phyloP scores from a whole-genome alignment of 2,888 invertebrate genomes.

The Eristalinus sepulchralis region DNA sequence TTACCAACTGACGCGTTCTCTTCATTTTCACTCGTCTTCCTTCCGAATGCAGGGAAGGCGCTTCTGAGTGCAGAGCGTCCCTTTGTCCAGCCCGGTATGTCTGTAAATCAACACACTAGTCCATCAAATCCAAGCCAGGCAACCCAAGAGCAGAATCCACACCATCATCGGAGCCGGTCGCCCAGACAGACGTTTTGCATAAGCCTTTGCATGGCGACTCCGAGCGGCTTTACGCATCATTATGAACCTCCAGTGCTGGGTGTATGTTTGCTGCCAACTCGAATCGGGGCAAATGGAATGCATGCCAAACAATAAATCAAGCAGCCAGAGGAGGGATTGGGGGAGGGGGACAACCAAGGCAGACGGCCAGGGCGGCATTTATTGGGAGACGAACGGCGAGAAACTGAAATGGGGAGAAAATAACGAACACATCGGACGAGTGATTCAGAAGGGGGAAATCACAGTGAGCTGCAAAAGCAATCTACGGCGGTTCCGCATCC shows the following conservation, averaged over 20 bases:
- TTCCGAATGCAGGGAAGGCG: background rate
- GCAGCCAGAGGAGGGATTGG: slow-evolving; percentile 16
- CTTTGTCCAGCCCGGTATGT: background rate
- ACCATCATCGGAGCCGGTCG: background rate
- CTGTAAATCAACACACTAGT: background rate
- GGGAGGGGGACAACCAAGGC: slow-evolving; percentile 31
- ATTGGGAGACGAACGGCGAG: background rate
- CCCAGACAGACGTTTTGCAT: background rate
- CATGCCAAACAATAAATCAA: slow-evolving; percentile 58
- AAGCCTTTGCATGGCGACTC: slow-evolving; percentile 6
- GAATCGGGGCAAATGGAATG: slow-evolving; percentile 52
- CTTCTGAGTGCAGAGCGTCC: background rate
- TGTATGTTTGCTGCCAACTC: slow-evolving; percentile 32
- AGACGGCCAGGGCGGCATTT: slow-evolving; percentile 5
- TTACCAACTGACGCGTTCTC: background rate
- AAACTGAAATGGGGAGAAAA: background rate
- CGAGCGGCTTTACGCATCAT: slow-evolving; percentile 26
- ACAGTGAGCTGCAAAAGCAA: background rate
- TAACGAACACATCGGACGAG: background rate
- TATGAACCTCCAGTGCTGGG: slow-evolving; percentile 12
- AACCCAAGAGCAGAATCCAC: slow-evolving; percentile 8
- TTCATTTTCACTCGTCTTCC: background rate
- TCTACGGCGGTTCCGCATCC: background rate
- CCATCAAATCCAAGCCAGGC: background rate
- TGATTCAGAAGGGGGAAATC: background rate